Percentiles rank a stretch among this genome's conserved stretches.
phyloP scores from a whole-genome alignment of 1,140 invertebrate genomes.

The Ganaspis sp. region DNA sequence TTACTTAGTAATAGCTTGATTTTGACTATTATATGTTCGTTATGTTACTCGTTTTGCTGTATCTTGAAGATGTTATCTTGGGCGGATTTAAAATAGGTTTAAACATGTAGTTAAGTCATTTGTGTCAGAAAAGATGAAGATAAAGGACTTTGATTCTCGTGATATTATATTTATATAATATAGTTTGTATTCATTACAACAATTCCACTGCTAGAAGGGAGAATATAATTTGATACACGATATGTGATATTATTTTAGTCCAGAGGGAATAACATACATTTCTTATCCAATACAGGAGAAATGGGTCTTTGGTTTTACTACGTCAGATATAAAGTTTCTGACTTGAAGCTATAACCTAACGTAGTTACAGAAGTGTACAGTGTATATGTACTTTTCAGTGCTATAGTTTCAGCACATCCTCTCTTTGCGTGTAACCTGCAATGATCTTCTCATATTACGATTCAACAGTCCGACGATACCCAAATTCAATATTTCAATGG shows the following conservation, averaged over 20 bases:
- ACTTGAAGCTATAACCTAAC: not conserved
- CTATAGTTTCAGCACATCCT: not conserved
- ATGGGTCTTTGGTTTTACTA: not conserved
- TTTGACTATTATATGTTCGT: too few relatives aligned
- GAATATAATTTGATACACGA: not conserved
- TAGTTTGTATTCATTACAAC: not conserved
- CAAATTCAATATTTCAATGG: not conserved
- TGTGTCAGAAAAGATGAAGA: not conserved
- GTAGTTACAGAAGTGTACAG: not conserved
- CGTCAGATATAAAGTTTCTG: not conserved
- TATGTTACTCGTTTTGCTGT: too few relatives aligned
- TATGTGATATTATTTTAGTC: conserved; percentile 2
- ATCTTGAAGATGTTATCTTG: too few relatives aligned
- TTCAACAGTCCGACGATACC: not conserved
- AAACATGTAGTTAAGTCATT: too few relatives aligned
- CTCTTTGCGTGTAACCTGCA: not conserved
- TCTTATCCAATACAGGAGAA: not conserved
- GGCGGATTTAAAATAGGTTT: too few relatives aligned
- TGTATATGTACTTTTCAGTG: not conserved
- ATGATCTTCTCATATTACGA: conserved; percentile 1
- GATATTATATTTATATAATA: not conserved
- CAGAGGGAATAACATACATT: not conserved
- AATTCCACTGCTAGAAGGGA: not conserved
- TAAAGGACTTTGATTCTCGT: not conserved
- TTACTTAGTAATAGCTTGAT: too few relatives aligned